Base-by-base conservation (phyloP, 2,888 invertebrate species). In the Choreutis nemorana region DNA sequence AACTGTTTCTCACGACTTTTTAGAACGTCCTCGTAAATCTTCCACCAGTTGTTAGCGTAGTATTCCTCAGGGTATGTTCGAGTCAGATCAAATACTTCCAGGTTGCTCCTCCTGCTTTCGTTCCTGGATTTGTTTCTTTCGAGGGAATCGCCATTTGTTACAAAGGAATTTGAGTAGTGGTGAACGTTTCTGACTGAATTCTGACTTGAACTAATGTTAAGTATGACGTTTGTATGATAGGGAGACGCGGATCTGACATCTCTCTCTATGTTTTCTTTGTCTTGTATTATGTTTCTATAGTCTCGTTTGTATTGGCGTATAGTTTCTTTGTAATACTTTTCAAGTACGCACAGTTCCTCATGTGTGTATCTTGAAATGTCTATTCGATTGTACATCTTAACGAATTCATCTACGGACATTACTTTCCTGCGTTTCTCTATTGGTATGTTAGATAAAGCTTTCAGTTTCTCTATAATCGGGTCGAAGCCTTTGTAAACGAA, bases 31-130 rank as follows among this genome's bases (percentile, higher is more conserved):
- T 78, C 72, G 50, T 80, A 80, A 1, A 80, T 80, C 0, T 53
- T 42, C 80, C 80, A 80, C 80, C 79, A 80, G 30, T 80, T 80
- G 40, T 80, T 80, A 0, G 80, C 80, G 44, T 80, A 80, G 33
- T 77, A 80, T 35, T 79, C 57, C 23, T 52, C 37, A 0, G 80
- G 79, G 33, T 79, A 79, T 0, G 72, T 71, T 1, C 67, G 41
- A 0, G 71, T 77, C 15, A 79, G 33, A 27, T 78, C 77, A 14
- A 65, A 64, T 2, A 77, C 75, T 49, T 77, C 70, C 0, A 54
- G 14, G 16, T 54, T 56, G 14, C 62, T 61, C 36, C 37, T 49
- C 0, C 48, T 42, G 4, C 51, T 51, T 18, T 58, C 46, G 1
- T 55, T 48, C 6, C 50, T 51, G 0, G 40, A 45, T 36, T 48